These are phyloP conservation scores for Campaea margaritaria DNA, from an alignment of 2,888 invertebrate genomes.

Conservation along the genomic window DNA sequence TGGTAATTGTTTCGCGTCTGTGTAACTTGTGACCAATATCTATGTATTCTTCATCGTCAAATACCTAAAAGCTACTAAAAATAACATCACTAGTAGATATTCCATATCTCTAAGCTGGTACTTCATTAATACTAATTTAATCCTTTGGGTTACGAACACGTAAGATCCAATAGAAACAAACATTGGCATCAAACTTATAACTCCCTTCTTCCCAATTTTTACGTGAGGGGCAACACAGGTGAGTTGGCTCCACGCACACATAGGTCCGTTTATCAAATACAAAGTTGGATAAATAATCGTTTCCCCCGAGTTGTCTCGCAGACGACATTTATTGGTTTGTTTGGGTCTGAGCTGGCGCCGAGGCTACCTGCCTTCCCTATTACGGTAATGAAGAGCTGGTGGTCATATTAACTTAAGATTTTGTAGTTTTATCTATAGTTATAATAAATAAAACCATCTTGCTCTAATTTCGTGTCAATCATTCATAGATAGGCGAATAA, in stretches of 20 bases:
- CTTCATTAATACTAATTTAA: neutral
- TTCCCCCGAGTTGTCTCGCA: constrained; percentile 65
- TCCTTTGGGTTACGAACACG: neutral
- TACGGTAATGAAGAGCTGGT: neutral
- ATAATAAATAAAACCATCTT: too few relatives aligned
- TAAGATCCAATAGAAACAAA: constrained; percentile 2
- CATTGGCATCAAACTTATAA: constrained; percentile 7
- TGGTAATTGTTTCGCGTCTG: too few relatives aligned
- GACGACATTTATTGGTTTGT: constrained; percentile 77
- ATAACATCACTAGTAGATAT: neutral
- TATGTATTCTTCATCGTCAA: too few relatives aligned
- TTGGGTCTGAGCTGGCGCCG: constrained; percentile 67
- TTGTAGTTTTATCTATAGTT: too few relatives aligned
- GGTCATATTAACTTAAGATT: neutral
- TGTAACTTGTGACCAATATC: too few relatives aligned
- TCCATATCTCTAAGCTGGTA: neutral
- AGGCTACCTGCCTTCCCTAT: constrained; percentile 56
- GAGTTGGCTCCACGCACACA: constrained; percentile 38
- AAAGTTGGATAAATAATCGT: constrained; percentile 68
- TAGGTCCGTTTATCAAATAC: constrained; percentile 55
- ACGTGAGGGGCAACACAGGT: constrained; percentile 48
- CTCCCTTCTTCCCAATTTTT: constrained; percentile 9
- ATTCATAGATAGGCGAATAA: too few relatives aligned
- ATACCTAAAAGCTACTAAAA: neutral
- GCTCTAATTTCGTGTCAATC: too few relatives aligned